Conservation (phyloP, 2,888 invertebrate species). For the Hipparchia sbordonii region DNA sequence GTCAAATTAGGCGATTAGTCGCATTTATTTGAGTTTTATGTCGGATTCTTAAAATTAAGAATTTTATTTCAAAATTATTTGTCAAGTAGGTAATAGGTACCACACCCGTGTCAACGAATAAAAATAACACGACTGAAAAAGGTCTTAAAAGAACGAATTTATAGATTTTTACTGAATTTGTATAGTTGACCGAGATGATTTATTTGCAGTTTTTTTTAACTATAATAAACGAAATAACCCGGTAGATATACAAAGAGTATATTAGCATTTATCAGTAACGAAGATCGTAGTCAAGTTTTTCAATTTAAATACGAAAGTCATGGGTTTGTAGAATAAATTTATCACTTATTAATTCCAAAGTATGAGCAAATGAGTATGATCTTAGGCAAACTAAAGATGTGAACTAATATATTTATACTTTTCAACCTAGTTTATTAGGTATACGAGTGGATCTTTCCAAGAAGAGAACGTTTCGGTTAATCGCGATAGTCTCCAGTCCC, state of each 20-base stretch:
- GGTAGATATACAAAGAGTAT: neutral
- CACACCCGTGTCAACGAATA: too few species aligned
- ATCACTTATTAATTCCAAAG: too few species aligned
- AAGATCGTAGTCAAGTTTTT: neutral
- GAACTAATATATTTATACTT: neutral
- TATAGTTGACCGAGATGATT: neutral
- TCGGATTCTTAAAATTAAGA: too few species aligned
- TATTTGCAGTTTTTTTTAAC: neutral
- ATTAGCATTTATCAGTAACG: neutral
- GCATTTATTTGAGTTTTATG: too few species aligned
- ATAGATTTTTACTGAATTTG: too few species aligned
- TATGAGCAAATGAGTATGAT: neutral
- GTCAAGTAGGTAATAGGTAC: too few species aligned
- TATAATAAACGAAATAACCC: neutral
- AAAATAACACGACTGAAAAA: too few species aligned
- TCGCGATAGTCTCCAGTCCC: constrained; percentile 4
- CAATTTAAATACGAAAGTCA: neutral
- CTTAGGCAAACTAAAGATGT: neutral
- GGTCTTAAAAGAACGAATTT: too few species aligned
- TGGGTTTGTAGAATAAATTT: neutral
- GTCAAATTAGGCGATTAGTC: too few species aligned
- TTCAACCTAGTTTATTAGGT: neutral
- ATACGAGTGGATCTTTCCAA: neutral
- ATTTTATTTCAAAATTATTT: too few species aligned
- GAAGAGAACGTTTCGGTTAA: neutral